These are phyloP conservation scores for Motacilla tschutschensis DNA, from an alignment of 2,113 vertebrate species.

Conservation along the genomic window DNA sequence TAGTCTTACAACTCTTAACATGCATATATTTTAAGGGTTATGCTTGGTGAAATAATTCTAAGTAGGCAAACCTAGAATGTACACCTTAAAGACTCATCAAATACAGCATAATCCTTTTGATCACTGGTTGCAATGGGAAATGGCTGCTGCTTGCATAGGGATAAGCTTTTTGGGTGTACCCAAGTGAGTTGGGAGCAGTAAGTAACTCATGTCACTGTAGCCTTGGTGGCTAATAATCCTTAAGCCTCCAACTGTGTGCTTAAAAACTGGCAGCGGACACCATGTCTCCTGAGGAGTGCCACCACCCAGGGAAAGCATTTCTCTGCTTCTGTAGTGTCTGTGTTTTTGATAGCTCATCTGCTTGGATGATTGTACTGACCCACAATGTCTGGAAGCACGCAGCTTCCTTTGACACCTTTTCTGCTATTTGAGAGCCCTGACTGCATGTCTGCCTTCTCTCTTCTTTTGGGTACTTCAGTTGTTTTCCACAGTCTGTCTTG, in stretches of 20 bases:
- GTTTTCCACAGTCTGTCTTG: constrained; percentile 20
- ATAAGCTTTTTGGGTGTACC: neutral
- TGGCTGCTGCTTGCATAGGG: neutral
- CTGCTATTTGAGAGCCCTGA: neutral
- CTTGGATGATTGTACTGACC: neutral
- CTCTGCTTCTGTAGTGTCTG: neutral
- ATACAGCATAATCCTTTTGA: neutral
- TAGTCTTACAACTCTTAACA: neutral
- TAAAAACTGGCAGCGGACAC: neutral
- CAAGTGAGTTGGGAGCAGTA: neutral
- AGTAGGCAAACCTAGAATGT: neutral
- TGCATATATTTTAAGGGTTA: neutral
- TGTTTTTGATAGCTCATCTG: neutral
- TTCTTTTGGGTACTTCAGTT: constrained; percentile 1
- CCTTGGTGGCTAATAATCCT: neutral
- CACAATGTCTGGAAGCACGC: neutral
- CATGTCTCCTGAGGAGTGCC: neutral
- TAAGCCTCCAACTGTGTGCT: neutral
- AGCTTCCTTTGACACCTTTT: neutral
- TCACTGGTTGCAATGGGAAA: neutral
- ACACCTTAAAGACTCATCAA: neutral
- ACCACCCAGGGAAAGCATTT: neutral
- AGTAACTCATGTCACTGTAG: fast-evolving
- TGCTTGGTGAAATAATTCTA: neutral
- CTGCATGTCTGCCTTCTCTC: neutral